A percentile compares a stretch with the other conserved stretches of the same genome.
Conservation (phyloP, 2,113 vertebrate species). For the Stegastes partitus region DNA sequence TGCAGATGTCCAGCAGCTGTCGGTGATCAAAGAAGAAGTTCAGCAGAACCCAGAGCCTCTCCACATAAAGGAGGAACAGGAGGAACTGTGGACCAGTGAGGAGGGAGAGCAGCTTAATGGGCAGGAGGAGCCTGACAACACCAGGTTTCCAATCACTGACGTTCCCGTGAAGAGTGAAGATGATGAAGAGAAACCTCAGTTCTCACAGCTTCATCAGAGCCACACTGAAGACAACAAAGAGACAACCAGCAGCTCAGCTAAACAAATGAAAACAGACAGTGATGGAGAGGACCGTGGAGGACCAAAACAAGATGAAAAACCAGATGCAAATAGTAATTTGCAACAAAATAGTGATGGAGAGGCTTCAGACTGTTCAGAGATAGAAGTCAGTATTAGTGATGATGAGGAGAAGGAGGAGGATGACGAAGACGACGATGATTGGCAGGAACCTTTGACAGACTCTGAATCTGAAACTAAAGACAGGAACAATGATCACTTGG, state of each 20-base stretch:
- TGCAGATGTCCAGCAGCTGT: conserved; percentile 16
- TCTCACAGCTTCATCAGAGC: conserved; percentile 8
- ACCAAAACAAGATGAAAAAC: not conserved
- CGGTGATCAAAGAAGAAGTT: conserved; percentile 25
- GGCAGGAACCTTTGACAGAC: not conserved
- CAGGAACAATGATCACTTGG: not conserved
- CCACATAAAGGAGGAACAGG: conserved; percentile 38
- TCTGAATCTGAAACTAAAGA: not conserved
- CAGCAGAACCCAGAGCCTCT: conserved; percentile 18
- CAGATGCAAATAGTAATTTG: not conserved
- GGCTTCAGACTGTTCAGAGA: not conserved
- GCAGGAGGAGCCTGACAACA: conserved; percentile 6
- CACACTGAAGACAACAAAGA: conserved; percentile 22
- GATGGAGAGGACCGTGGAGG: not conserved
- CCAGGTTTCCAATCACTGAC: not conserved
- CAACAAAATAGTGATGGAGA: not conserved
- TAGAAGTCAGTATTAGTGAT: conserved; percentile 8
- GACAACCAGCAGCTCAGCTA: not conserved
- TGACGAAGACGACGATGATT: not conserved
- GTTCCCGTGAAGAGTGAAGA: conserved; percentile 32
- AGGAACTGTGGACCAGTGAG: conserved; percentile 24
- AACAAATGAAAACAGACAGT: not conserved
- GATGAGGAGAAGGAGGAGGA: not conserved
- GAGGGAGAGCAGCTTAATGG: not conserved
- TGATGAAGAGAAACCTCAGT: conserved; percentile 20